Percentiles rank a stretch among this genome's conserved stretches.
Evolutionary conservation across 2,797 vertebrate species (phyloP).

Genomic region (Strix occidentalis): DNA sequence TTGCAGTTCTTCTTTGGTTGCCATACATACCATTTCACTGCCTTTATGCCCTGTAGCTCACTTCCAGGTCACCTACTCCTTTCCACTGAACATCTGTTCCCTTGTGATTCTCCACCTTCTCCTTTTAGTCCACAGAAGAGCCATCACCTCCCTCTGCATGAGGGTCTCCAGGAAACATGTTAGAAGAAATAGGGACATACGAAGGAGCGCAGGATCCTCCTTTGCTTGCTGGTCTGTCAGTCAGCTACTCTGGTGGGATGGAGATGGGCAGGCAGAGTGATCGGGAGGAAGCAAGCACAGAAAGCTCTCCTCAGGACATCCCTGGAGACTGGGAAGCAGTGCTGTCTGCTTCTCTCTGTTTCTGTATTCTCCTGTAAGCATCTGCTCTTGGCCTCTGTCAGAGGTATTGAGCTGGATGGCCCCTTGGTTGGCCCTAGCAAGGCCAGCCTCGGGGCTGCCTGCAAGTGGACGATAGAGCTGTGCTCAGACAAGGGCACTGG

Average conservation of each 20-base stretch:
- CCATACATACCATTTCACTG: neutral
- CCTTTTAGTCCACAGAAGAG: neutral
- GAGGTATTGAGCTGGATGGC: neutral
- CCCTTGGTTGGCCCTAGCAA: neutral
- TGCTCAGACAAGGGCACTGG: neutral
- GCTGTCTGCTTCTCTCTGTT: neutral
- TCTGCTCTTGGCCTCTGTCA: neutral
- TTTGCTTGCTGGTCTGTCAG: neutral
- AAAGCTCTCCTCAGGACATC: neutral
- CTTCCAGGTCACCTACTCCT: neutral
- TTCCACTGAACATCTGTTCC: neutral
- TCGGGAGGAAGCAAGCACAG: neutral
- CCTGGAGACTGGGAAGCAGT: neutral
- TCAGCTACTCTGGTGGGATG: neutral
- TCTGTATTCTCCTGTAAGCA: neutral
- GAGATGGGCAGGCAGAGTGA: neutral
- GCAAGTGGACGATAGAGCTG: fast-evolving
- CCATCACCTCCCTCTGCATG: neutral
- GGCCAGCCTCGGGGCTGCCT: neutral
- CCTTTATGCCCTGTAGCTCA: neutral
- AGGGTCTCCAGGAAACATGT: neutral
- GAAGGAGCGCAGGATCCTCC: neutral
- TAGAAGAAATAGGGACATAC: neutral
- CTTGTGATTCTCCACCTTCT: neutral
- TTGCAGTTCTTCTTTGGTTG: neutral